These are phyloP conservation scores for Orcinus orca DNA, from an alignment of 2,113 vertebrate genomes.

Conservation along the genomic window DNA sequence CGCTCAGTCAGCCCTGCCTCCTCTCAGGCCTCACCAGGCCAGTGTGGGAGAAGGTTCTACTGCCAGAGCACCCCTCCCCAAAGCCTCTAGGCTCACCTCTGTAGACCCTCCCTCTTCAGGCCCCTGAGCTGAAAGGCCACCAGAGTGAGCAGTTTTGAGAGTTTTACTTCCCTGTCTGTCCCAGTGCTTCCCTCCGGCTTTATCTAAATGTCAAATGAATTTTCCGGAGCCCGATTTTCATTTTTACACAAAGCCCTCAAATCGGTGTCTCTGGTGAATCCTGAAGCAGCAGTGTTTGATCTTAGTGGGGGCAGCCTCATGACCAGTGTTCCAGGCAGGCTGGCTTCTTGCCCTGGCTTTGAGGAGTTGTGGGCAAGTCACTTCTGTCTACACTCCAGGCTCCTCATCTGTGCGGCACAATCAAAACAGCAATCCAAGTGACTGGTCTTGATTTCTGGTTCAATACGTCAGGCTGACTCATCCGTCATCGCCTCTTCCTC, in stretches of 20 bases:
- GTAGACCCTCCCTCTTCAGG: background rate
- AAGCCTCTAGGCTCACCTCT: background rate
- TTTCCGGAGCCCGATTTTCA: background rate
- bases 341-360: background rate
- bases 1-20: background rate
- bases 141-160: background rate
- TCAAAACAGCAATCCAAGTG: background rate
- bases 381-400: background rate
- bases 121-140: background rate
- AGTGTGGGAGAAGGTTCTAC: background rate
- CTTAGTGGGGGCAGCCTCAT: background rate
- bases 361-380: background rate
- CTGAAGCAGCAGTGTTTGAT: background rate
- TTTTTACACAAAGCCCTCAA: background rate
- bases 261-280: background rate
- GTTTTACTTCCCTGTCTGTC: background rate
- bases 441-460: background rate
- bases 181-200: background rate
- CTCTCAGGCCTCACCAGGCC: background rate
- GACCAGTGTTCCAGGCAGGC: background rate
- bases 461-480: background rate
- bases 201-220: background rate
- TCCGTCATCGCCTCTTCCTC: background rate
- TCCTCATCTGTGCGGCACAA: background rate
- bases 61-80: fast-evolving